phyloP scores from a whole-genome alignment of 92 coral and sea anemone genomes.

The Parazoanthus atlanticus region DNA sequence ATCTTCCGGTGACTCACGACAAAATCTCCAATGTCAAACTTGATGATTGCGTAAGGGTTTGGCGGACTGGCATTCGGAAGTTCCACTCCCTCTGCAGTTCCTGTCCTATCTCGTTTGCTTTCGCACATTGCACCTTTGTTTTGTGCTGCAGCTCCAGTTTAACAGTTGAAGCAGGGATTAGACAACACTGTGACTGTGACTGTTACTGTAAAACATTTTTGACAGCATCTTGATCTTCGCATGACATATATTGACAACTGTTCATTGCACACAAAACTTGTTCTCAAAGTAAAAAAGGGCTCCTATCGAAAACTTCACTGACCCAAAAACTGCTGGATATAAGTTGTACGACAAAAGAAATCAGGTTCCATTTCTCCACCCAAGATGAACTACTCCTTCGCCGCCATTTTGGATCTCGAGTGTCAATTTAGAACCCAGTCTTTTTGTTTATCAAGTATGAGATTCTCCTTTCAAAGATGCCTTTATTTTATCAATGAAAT shows the following conservation, averaged over 20 bases:
- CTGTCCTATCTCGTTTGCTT: conserved; percentile 13
- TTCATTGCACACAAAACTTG: neutral
- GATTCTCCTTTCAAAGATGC: neutral
- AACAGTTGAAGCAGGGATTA: neutral
- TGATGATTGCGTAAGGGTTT: conserved; percentile 19
- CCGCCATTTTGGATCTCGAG: conserved; percentile 24
- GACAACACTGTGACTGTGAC: neutral
- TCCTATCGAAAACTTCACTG: neutral
- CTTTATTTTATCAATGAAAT: neutral
- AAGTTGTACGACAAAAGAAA: neutral
- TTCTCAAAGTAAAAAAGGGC: neutral
- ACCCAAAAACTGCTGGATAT: neutral
- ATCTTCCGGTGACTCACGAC: conserved; percentile 40
- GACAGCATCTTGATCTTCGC: neutral
- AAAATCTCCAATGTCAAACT: conserved; percentile 42
- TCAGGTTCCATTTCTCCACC: neutral
- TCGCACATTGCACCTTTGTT: conserved; percentile 27
- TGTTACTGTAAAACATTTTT: neutral
- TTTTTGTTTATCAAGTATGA: conserved; percentile 10
- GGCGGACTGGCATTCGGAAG: conserved; percentile 45
- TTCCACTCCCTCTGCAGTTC: conserved; percentile 24
- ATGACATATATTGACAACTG: neutral
- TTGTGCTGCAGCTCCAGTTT: no score
- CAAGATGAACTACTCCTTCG: neutral
- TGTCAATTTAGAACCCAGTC: conserved; percentile 29